Percentiles rank a stretch among this genome's conserved stretches.
These are phyloP conservation scores for Theonella swinhoei DNA, from an alignment of 37 sponge, comb jelly and placozoan species.

Conservation along the genomic window DNA sequence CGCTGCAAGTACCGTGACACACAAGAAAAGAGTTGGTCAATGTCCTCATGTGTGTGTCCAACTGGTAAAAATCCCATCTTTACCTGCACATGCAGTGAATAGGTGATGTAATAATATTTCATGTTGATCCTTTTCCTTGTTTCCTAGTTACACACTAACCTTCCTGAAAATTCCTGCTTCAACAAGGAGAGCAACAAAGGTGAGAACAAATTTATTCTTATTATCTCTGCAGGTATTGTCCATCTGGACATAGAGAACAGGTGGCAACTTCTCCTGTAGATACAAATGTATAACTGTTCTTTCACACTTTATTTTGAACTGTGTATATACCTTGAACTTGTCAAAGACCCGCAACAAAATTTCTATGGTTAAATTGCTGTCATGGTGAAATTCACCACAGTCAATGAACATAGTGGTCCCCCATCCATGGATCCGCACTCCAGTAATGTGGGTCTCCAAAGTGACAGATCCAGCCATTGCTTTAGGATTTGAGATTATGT, in stretches of 20 bases:
- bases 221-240: too few relatives aligned
- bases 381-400: slow-evolving; percentile 26
- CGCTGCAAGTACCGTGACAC: not conserved
- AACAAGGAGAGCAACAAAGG: slow-evolving; percentile 45
- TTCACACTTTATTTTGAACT: too few relatives aligned
- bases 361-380: slow-evolving; percentile 23
- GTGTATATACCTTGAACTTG: not conserved
- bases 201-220: slow-evolving; percentile 43
- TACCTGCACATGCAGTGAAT: not conserved
- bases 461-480: not conserved
- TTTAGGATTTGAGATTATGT: slow-evolving; percentile 14
- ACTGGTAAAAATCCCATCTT: slow-evolving; percentile 18
- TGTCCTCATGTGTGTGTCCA: too few relatives aligned
- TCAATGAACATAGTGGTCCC: not conserved
- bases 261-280: slow-evolving; percentile 8
- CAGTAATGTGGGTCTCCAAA: slow-evolving; percentile 16
- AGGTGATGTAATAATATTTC: not conserved
- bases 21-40: slow-evolving; percentile 11
- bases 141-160: too few relatives aligned
- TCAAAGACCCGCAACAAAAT: not conserved
- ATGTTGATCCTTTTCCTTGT: not conserved
- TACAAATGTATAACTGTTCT: not conserved
- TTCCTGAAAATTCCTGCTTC: slow-evolving; percentile 21
- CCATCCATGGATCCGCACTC: slow-evolving; percentile 16
- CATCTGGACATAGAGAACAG: too few relatives aligned